Evolutionary conservation across 1,140 invertebrate genomes (phyloP).

Genomic region (Drosophila varians): DNA sequence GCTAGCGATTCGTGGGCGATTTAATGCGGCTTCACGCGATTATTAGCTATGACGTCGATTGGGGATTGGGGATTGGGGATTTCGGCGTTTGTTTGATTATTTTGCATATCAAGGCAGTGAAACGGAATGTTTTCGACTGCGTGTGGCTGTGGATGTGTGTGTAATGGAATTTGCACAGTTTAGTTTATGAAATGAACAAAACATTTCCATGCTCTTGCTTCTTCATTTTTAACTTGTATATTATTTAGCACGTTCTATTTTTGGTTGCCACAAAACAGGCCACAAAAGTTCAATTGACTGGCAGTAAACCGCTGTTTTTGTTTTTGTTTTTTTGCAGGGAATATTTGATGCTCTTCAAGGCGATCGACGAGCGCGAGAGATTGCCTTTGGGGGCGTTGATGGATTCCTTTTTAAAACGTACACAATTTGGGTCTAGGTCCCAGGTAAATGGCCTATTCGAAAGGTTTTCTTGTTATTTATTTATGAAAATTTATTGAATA

Average conservation of each 20-base stretch:
- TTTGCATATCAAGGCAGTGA: slow-evolving; percentile 37
- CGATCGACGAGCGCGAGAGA: slow-evolving; percentile 22
- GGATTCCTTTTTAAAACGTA: slow-evolving; percentile 13
- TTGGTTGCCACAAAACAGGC: slow-evolving; percentile 36
- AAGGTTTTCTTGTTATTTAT: not conserved
- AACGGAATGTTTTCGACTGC: slow-evolving; percentile 32
- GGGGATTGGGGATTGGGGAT: slow-evolving; percentile 5
- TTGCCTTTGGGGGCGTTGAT: slow-evolving; percentile 15
- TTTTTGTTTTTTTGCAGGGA: slow-evolving; percentile 42
- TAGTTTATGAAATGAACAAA: slow-evolving; percentile 50
- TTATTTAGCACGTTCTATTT: slow-evolving; percentile 62
- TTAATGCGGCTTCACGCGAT: slow-evolving; percentile 10
- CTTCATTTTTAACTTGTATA: slow-evolving; percentile 21
- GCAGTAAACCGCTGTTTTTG: slow-evolving; percentile 23
- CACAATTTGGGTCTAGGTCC: slow-evolving; percentile 14
- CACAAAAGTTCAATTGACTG: slow-evolving; percentile 54
- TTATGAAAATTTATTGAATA: not conserved
- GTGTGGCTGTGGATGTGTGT: slow-evolving; percentile 5
- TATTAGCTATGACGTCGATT: slow-evolving; percentile 37
- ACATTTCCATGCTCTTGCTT: slow-evolving; percentile 46
- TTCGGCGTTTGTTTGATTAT: slow-evolving; percentile 28
- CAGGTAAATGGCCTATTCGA: slow-evolving; percentile 4
- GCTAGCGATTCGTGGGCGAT: slow-evolving; percentile 45
- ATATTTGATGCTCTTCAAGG: slow-evolving; percentile 33
- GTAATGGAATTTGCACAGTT: slow-evolving; percentile 40